phyloP scores from a whole-genome alignment of 2,797 vertebrate species.

The Manis crassicaudata region DNA sequence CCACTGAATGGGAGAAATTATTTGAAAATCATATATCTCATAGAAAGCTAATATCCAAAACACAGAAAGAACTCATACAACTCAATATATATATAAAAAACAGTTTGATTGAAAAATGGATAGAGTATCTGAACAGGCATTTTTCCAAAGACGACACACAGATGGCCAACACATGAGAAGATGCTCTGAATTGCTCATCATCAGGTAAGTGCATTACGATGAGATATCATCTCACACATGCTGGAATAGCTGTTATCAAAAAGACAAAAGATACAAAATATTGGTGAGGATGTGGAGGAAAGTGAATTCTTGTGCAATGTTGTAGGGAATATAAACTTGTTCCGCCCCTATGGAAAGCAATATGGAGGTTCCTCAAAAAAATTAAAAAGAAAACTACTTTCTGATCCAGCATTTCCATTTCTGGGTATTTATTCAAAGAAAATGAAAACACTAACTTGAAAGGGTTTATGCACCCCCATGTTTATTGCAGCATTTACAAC shows the following conservation, averaged over 20 bases:
- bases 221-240: neutral
- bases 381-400: neutral
- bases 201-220: neutral
- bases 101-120: too few species aligned
- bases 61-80: neutral
- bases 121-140: neutral
- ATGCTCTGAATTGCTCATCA: neutral
- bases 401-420: neutral
- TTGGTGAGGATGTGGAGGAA: neutral
- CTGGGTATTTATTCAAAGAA: neutral
- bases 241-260: neutral
- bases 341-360: neutral
- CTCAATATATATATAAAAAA: neutral
- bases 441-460: neutral
- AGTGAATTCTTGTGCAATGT: neutral
- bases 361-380: neutral
- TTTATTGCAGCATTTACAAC: neutral
- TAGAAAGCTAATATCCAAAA: neutral
- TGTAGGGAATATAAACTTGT: neutral
- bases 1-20: neutral
- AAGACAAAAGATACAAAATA: neutral
- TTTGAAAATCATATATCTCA: neutral
- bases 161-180: neutral
- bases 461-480: neutral
- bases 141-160: neutral